These are phyloP conservation scores for Astropecten irregularis DNA, from an alignment of 53 echinoderm and acorn worm species.

Conservation along the genomic window DNA sequence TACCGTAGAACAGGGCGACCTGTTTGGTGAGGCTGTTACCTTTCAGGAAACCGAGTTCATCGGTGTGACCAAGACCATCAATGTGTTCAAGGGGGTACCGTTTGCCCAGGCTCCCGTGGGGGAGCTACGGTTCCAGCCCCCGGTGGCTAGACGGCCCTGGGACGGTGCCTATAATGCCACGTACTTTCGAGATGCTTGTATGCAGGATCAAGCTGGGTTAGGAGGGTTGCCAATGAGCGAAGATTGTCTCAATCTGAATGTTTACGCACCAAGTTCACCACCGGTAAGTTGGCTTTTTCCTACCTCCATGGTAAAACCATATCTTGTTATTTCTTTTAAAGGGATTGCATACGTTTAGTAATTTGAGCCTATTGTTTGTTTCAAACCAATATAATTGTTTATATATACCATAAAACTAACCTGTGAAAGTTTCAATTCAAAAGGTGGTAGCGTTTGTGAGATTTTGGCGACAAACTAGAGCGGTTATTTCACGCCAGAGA, in stretches of 20 bases:
- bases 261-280: constrained; percentile 50
- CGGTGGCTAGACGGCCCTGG: neutral
- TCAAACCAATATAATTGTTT: too few species aligned
- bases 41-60: constrained; percentile 54
- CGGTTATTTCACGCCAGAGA: too few species aligned
- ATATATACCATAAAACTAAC: too few species aligned
- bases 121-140: neutral
- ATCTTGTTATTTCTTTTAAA: too few species aligned
- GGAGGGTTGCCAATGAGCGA: neutral
- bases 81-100: constrained; percentile 68
- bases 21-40: constrained; percentile 59
- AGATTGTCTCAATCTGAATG: constrained; percentile 46
- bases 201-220: neutral
- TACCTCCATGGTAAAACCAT: too few species aligned
- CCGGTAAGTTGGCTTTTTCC: too few species aligned
- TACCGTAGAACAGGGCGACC: constrained; percentile 56
- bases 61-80: constrained; percentile 3
- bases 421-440: too few species aligned
- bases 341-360: too few species aligned
- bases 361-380: too few species aligned
- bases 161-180: neutral
- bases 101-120: constrained; percentile 61
- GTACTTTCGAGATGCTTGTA: neutral
- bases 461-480: too few species aligned
- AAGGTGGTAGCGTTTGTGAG: too few species aligned